Percentiles rank a stretch among this genome's conserved stretches.
phyloP scores from a whole-genome alignment of 2,113 vertebrate genomes.

The Scolopax mira region DNA sequence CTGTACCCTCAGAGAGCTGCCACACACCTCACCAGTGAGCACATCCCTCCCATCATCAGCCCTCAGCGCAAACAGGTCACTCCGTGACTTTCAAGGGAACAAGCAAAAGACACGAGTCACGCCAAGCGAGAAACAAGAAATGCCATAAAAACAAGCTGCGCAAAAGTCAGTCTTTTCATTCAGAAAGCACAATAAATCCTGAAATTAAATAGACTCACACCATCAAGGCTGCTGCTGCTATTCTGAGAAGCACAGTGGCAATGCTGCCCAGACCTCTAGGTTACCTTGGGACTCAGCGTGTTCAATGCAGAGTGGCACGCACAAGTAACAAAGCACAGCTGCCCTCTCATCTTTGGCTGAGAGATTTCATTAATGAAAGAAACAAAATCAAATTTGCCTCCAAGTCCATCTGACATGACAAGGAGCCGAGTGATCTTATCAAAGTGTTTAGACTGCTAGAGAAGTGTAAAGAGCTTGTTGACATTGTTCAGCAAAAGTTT shows the following conservation, averaged over 20 bases:
- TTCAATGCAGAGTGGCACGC: not conserved
- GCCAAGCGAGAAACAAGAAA: not conserved
- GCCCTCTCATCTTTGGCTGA: not conserved
- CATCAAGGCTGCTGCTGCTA: not conserved
- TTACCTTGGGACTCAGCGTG: not conserved
- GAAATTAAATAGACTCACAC: not conserved
- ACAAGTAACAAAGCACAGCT: not conserved
- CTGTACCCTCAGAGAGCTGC: not conserved
- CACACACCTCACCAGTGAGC: not conserved
- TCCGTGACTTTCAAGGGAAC: not conserved
- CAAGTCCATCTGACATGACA: too few species aligned
- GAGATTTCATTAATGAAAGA: not conserved
- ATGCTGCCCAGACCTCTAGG: not conserved
- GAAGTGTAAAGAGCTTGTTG: not conserved
- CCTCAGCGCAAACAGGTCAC: not conserved
- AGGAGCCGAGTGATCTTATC: not conserved
- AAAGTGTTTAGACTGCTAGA: not conserved
- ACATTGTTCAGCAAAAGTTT: not conserved
- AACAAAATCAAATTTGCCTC: not conserved
- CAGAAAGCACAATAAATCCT: not conserved
- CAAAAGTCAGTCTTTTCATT: not conserved
- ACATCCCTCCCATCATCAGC: rapidly evolving
- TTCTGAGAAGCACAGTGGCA: not conserved
- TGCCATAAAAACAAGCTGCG: not conserved
- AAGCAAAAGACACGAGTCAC: not conserved